Evolutionary conservation across 2,113 vertebrate genomes (phyloP).

Genomic region (Aldabrachelys gigantea): DNA sequence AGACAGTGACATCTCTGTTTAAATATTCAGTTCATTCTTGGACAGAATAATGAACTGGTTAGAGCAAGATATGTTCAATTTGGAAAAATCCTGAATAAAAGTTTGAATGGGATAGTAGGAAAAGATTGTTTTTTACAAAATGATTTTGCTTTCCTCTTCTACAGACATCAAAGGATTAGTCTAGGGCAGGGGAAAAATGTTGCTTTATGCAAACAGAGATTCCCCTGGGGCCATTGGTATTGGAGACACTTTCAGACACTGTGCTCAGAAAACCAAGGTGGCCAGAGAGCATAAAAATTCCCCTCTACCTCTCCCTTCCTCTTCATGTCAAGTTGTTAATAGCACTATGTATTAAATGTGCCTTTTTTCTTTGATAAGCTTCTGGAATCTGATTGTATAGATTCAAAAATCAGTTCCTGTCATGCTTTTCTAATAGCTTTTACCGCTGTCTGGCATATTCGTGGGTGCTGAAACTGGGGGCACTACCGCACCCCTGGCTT

Average conservation of each 20-base stretch:
- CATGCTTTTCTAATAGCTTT: rapidly evolving
- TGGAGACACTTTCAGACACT: not conserved
- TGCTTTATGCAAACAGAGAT: constrained; percentile 1
- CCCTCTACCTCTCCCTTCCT: not conserved
- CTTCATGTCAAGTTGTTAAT: rapidly evolving
- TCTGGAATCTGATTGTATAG: not conserved
- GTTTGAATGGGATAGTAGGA: not conserved
- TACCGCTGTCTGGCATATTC: rapidly evolving
- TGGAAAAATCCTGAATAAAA: not conserved
- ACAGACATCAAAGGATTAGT: not conserved
- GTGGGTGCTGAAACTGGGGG: no score
- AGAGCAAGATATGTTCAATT: not conserved
- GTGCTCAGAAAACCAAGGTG: not conserved
- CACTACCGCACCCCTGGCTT: no score
- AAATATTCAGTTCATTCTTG: constrained; percentile 3
- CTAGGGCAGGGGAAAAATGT: not conserved
- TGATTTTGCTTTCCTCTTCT: not conserved
- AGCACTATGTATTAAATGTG: not conserved
- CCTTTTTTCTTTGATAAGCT: not conserved
- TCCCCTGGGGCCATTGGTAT: not conserved
- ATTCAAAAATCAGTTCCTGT: not conserved
- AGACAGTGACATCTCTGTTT: constrained; percentile 36
- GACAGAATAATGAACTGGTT: constrained; percentile 8
- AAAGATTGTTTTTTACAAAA: not conserved
- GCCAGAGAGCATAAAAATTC: not conserved